These are phyloP conservation scores for Umimayanthus chanpuru DNA, from an alignment of 92 coral and sea anemone species.

Conservation along the genomic window DNA sequence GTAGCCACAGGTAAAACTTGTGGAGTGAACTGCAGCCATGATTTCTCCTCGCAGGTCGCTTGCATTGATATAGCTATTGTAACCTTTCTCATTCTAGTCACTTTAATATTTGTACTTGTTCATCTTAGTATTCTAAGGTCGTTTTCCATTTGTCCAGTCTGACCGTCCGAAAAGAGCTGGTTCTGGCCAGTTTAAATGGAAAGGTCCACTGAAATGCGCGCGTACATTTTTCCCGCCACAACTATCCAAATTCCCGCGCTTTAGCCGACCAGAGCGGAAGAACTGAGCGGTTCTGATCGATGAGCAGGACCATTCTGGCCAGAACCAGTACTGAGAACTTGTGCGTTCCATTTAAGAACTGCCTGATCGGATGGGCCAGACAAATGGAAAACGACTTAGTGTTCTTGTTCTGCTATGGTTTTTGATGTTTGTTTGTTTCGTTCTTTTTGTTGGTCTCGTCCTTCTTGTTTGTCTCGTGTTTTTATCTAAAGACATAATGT, in stretches of 20 bases:
- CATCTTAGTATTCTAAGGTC: not conserved
- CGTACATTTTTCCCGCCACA: too few relatives aligned
- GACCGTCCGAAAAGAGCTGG: too few relatives aligned
- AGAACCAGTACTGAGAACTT: too few relatives aligned
- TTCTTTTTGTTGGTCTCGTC: not conserved
- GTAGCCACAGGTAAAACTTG: constrained; percentile 81
- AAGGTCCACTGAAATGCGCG: too few relatives aligned
- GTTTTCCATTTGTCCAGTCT: too few relatives aligned
- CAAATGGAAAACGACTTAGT: not conserved
- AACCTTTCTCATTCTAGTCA: not conserved
- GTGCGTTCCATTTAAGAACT: too few relatives aligned
- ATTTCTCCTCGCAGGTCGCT: not conserved
- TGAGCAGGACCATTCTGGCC: too few relatives aligned
- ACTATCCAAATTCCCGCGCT: too few relatives aligned
- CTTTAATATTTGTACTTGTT: not conserved
- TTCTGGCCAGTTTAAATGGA: too few relatives aligned
- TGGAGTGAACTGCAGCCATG: not conserved
- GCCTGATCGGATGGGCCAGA: too few relatives aligned
- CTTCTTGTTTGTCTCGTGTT: not conserved
- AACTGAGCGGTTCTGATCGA: too few relatives aligned
- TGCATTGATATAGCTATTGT: not conserved
- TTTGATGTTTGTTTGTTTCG: not conserved
- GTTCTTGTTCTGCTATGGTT: not conserved
- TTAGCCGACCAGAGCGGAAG: too few relatives aligned
- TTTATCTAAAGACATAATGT: not conserved